Percentiles rank a stretch among this genome's conserved stretches.
Evolutionary conservation across 2,113 vertebrate species (phyloP).

Genomic region (Xiphophorus hellerii): DNA sequence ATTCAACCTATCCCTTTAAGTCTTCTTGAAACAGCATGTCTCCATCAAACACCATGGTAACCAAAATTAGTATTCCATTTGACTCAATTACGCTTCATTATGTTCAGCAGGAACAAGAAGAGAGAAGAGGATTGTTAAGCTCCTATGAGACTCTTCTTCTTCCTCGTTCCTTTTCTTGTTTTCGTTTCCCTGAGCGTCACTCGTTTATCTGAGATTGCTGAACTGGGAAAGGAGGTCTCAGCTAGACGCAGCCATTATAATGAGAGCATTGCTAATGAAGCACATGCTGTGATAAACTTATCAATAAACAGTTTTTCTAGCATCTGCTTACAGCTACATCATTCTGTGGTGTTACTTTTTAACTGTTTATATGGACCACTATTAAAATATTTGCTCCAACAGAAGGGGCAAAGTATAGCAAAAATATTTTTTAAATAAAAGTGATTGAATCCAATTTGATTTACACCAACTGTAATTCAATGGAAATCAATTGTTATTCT

Average conservation of each 20-base stretch:
- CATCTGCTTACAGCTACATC: background rate
- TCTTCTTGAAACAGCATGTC: slow-evolving; percentile 8
- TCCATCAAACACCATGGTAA: slow-evolving; percentile 28
- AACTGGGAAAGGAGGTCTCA: slow-evolving; percentile 19
- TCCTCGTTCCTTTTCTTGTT: slow-evolving; percentile 23
- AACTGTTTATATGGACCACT: background rate
- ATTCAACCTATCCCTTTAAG: slow-evolving; percentile 13
- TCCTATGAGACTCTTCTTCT: slow-evolving; percentile 18
- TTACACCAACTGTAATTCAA: background rate
- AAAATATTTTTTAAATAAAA: background rate
- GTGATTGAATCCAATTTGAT: background rate
- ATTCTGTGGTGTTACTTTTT: background rate
- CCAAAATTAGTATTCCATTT: slow-evolving; percentile 54
- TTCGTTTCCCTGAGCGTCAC: slow-evolving; percentile 19
- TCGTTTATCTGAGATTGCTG: slow-evolving; percentile 33
- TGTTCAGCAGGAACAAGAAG: slow-evolving; percentile 30
- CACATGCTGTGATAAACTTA: background rate
- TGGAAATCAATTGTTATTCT: background rate
- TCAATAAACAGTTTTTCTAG: background rate
- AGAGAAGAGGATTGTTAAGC: slow-evolving; percentile 35
- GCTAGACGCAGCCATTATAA: slow-evolving; percentile 18
- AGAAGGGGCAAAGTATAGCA: background rate
- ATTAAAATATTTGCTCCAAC: background rate
- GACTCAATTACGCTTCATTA: slow-evolving; percentile 60
- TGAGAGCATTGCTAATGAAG: slow-evolving; percentile 38